Percentiles rank a stretch among this genome's conserved stretches.
Evolutionary conservation across 2,797 vertebrate genomes (phyloP).

Genomic region (Acanthurus leucopareius): DNA sequence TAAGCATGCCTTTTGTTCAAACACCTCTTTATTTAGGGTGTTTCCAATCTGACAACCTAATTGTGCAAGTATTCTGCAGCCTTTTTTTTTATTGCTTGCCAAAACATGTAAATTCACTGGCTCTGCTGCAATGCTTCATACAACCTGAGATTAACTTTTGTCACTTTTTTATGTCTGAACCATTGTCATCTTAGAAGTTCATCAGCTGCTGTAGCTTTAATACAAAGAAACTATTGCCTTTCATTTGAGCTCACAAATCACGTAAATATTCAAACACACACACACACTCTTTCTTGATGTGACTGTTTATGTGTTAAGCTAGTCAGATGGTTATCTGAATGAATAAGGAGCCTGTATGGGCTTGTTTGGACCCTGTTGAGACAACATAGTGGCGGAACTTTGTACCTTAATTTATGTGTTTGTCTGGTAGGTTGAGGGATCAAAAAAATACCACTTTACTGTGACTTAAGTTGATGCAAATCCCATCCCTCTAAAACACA

Average conservation of each 20-base stretch:
- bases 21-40: background rate
- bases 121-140: background rate
- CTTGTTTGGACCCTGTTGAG: conserved; percentile 51
- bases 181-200: too few relatives aligned
- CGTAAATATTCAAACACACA: background rate
- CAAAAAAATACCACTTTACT: conserved; percentile 11
- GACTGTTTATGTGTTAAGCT: conserved; percentile 32
- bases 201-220: too few relatives aligned
- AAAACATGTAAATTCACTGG: background rate
- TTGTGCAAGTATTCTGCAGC: background rate
- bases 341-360: conserved; percentile 43
- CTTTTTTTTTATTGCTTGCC: background rate
- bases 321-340: conserved; percentile 48
- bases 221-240: background rate
- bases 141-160: background rate
- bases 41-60: background rate
- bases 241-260: background rate
- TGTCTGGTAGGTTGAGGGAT: background rate
- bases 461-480: background rate
- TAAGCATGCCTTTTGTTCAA: background rate
- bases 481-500: background rate
- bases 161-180: background rate
- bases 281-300: background rate
- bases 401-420: conserved; percentile 18
- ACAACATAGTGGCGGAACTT: conserved; percentile 41